These are phyloP conservation scores for Cataglyphis hispanica DNA, from an alignment of 1,140 invertebrate genomes.

Conservation along the genomic window DNA sequence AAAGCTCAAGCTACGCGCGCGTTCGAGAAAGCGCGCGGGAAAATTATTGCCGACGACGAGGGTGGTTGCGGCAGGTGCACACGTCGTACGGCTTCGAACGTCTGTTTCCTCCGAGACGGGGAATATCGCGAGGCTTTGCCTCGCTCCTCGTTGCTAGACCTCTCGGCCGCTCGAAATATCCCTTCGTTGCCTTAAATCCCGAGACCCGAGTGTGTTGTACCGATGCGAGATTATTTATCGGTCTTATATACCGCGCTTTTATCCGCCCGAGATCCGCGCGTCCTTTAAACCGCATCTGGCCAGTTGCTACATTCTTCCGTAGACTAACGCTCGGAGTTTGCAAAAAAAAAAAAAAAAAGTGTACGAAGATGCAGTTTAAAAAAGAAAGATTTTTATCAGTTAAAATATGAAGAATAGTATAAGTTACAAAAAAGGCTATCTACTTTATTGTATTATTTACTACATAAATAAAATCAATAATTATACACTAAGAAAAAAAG, in stretches of 20 bases:
- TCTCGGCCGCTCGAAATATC: conserved; percentile 4
- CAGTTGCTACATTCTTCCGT: background rate
- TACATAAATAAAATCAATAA: background rate
- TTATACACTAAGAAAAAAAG: no score
- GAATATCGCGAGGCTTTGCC: conserved; percentile 30
- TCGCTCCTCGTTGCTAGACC: no score
- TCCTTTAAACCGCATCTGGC: background rate
- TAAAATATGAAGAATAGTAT: background rate
- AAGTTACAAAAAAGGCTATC: background rate
- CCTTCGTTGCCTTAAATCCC: conserved; percentile 48
- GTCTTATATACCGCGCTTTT: conserved; percentile 7
- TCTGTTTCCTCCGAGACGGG: conserved; percentile 32
- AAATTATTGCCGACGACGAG: conserved; percentile 45
- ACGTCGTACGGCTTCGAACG: conserved; percentile 3
- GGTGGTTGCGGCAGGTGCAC: conserved; percentile 31
- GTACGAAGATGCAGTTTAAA: background rate
- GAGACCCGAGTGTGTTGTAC: background rate
- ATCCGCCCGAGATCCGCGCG: background rate
- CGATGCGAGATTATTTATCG: conserved; percentile 52
- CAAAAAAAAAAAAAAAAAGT: background rate
- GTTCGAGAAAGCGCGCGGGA: conserved; percentile 28
- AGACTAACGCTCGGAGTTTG: background rate
- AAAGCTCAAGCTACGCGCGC: background rate
- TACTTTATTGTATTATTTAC: no score
- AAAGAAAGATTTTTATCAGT: background rate